Evolutionary conservation across 2,888 invertebrate genomes (phyloP), one percentile per base, ranked within the genome.

Genomic region (Theretra japonica): DNA sequence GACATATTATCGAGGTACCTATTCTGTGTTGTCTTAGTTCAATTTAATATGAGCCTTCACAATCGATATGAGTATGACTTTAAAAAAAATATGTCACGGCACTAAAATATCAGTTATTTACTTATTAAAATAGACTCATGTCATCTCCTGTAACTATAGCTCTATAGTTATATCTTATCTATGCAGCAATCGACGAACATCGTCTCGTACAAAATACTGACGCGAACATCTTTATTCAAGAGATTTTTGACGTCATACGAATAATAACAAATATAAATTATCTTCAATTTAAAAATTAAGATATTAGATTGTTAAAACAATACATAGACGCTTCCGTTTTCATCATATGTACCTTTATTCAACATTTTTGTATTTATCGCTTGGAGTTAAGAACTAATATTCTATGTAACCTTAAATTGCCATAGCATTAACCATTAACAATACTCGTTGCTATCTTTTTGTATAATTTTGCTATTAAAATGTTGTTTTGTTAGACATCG

Each of bases 1-100:
- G n/a, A 72, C 71, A 72, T 50, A 65, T 68, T 50, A 71, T 72
- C 73, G 70, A 72, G 58, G 6, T 53, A n/a, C 53, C 53, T 53
- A 53, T 53, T 53, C 53, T 53, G 53, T 11, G 11, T 41, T 15
- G 15, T 41, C 11, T 41, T 2, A 41, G 15, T 41, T 15, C 41
- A 41, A 41, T 41, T 41, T 41, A 1, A 41, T 41, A 41, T 41
- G 41, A 11, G 41, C 15, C 41, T 41, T 41, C 11, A 41, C 41
- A 11, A 41, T 41, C 11, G 4, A 15, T 41, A 41, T 41, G 41
- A 41, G 11, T 41, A 41, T 1, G 15, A 15, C 41, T 2, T 11
- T 11, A 33, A 41, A 41, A 11, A 15, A 41, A 8, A 33, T 33
- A 8, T 8, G 33, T 33, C 2, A 33, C 8, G 33, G 11, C 33